Conservation (phyloP, 2,113 vertebrate species). For the Bubalus kerabau region DNA sequence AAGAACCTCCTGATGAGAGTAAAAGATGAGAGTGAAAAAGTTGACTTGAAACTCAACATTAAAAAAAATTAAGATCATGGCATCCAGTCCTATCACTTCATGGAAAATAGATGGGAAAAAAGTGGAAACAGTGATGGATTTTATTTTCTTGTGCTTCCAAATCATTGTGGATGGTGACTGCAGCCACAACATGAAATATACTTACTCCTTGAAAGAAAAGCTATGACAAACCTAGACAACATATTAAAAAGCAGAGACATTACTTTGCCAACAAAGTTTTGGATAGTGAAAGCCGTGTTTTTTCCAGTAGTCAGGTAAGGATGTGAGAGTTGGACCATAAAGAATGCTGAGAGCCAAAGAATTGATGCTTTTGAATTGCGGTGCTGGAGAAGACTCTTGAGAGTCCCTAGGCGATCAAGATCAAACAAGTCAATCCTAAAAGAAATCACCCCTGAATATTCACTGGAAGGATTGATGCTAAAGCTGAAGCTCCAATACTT, state of each 20-base stretch:
- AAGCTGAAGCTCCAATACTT: background rate
- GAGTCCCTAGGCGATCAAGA: background rate
- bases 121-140: background rate
- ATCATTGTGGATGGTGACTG: background rate
- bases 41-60: background rate
- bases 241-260: background rate
- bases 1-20: background rate
- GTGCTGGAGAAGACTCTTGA: background rate
- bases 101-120: background rate
- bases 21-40: background rate
- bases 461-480: background rate
- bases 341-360: background rate
- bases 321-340: background rate
- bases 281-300: background rate
- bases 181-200: background rate
- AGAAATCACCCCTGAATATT: background rate
- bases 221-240: background rate
- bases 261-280: background rate
- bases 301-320: background rate
- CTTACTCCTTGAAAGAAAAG: background rate
- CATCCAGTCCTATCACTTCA: background rate
- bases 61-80: background rate
- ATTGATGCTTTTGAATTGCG: background rate
- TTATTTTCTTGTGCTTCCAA: background rate
- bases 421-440: background rate